Evolutionary conservation across 2,888 invertebrate genomes (phyloP), one percentile per base, ranked within the genome.

Genomic region (Cerastis leucographa): DNA sequence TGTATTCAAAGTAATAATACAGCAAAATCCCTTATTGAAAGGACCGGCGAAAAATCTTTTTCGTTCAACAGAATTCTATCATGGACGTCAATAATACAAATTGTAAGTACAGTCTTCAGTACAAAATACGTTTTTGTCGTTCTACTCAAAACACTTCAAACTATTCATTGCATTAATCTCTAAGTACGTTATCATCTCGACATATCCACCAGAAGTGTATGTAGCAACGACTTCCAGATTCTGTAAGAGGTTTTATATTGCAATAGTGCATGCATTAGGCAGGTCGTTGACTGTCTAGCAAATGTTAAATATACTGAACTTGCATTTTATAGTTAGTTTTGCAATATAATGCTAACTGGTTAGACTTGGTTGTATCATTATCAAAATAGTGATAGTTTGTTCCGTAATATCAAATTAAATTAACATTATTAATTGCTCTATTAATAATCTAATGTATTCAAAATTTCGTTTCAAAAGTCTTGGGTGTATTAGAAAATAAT

Each of bases 231-330:
- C 84, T 80, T 76, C 81, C 73, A 84, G 71, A 65, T 74, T 71
- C n/a, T 74, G 70, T 35, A 14, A 22, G 66, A 64, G 66, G 62
- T 72, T 76, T 71, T 66, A 74, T 74, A 77, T 44, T 75, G 83
- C 85, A 85, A 85, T 75, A 78, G 62, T 71, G 77, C 76, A 83
- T 83, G 73, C 61, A 83, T 84, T 80, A 80, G 64, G 49, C 19
- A 56, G 81, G 71, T 76, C 81, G 25, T 61, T 73, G 61, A 51
- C 81, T 84, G 68, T 61, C 35, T 14, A 25, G 59, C 14, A 71
- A 81, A 81, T 76, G 69, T 54, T 71, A 71, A 81, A 81, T 59
- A 49, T 46, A 35, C n/a, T 64, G 62, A 71, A 77, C 76, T 64
- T 77, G 71, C n/a, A 35, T 70, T 81, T 75, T 81, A 61, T 75